These are phyloP conservation scores for Notarius lentiginosus DNA, from an alignment of 2,113 vertebrate species.

Conservation along the genomic window DNA sequence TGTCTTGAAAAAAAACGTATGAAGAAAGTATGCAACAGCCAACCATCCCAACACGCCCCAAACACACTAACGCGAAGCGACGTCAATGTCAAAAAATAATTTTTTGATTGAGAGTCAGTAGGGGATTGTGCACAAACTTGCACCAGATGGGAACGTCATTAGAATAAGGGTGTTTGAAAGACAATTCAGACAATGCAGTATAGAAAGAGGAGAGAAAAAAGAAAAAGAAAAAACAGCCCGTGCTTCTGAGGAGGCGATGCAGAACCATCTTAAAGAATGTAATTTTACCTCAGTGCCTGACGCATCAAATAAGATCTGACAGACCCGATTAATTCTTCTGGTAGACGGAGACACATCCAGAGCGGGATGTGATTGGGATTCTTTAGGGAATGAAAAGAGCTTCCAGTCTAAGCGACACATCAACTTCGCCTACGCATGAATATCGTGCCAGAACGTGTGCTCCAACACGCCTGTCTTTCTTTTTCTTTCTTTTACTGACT, in stretches of 20 bases:
- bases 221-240: neutral
- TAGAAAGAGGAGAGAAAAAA: neutral
- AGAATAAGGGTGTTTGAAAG: constrained; percentile 50
- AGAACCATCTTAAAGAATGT: constrained; percentile 36
- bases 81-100: constrained; percentile 40
- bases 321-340: constrained; percentile 38
- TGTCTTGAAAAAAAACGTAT: neutral
- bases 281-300: constrained; percentile 39
- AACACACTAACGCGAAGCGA: constrained; percentile 28
- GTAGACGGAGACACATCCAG: constrained; percentile 26
- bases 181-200: constrained; percentile 41
- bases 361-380: constrained; percentile 19
- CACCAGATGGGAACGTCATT: constrained; percentile 47
- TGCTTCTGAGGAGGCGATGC: constrained; percentile 32
- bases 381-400: constrained; percentile 31
- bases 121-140: constrained; percentile 30
- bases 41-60: neutral
- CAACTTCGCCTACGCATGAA: constrained; percentile 6
- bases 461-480: neutral
- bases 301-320: constrained; percentile 40
- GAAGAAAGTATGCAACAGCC: neutral
- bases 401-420: neutral
- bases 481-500: neutral
- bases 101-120: constrained; percentile 11
- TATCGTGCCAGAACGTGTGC: neutral